phyloP scores from a whole-genome alignment of 2,113 vertebrate genomes.

The Leucosticte australis region DNA sequence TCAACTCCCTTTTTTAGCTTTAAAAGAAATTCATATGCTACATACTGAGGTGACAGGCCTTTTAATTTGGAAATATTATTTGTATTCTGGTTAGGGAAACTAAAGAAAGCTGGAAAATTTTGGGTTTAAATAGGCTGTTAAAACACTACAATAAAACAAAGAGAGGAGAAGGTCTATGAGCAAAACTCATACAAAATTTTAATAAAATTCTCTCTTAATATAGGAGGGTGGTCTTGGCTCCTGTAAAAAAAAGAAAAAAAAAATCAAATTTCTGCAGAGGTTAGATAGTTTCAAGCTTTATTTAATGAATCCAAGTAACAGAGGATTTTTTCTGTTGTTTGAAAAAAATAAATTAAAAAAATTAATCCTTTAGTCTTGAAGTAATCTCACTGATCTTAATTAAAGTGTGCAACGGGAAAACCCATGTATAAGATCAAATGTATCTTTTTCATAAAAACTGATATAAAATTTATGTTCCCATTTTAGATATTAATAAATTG shows the following conservation, averaged over 20 bases:
- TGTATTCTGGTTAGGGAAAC: not conserved
- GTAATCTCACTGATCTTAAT: not conserved
- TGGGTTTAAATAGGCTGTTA: rapidly evolving
- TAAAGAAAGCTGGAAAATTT: not conserved
- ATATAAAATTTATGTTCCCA: not conserved
- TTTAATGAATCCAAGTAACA: not conserved
- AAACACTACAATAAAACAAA: not conserved
- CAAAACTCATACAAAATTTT: not conserved
- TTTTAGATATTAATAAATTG: not conserved
- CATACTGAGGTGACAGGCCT: not conserved
- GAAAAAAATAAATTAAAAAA: not conserved
- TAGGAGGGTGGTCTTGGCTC: rapidly evolving
- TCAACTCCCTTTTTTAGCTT: not conserved
- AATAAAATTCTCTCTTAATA: not conserved
- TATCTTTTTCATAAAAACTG: not conserved
- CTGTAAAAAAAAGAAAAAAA: too few relatives aligned
- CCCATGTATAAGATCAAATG: not conserved
- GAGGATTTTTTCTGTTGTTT: not conserved
- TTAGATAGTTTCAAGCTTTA: not conserved
- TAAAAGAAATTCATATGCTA: not conserved
- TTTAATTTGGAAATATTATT: not conserved
- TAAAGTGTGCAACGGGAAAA: not conserved
- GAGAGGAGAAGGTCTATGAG: not conserved
- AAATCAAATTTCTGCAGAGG: not conserved
- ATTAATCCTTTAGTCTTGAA: not conserved